Evolutionary conservation across 2,888 invertebrate species (phyloP).

Genomic region (Aphodius granarius): DNA sequence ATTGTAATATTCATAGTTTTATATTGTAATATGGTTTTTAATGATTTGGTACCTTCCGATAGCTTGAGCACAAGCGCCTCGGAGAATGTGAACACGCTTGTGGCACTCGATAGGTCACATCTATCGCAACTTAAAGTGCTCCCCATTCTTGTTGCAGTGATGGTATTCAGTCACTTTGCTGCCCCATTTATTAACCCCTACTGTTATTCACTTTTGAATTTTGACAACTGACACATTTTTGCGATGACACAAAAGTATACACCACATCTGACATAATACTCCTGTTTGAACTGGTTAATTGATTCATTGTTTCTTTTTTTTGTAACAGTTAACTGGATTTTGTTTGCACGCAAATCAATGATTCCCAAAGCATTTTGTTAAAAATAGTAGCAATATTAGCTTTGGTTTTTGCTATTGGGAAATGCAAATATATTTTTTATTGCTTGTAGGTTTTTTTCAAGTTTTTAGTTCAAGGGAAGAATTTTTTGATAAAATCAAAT

Average conservation of each 20-base stretch:
- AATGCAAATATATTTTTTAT: too few relatives aligned
- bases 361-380: too few relatives aligned
- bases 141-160: slow-evolving; percentile 28
- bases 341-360: too few relatives aligned
- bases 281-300: neutral
- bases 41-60: slow-evolving; percentile 37
- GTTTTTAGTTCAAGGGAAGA: too few relatives aligned
- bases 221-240: neutral
- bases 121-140: slow-evolving; percentile 30
- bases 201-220: neutral
- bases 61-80: slow-evolving; percentile 40
- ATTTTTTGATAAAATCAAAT: too few relatives aligned
- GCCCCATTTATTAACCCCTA: neutral
- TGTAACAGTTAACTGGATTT: neutral
- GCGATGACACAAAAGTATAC: neutral
- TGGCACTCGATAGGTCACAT: slow-evolving; percentile 31
- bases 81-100: slow-evolving; percentile 43
- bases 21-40: neutral
- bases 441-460: too few relatives aligned
- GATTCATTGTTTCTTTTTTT: neutral
- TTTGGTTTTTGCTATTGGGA: too few relatives aligned
- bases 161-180: neutral
- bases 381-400: too few relatives aligned
- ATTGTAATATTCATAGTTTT: neutral
- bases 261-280: neutral